Conservation (phyloP, 2,113 vertebrate species). For the Datnioides undecimradiatus region DNA sequence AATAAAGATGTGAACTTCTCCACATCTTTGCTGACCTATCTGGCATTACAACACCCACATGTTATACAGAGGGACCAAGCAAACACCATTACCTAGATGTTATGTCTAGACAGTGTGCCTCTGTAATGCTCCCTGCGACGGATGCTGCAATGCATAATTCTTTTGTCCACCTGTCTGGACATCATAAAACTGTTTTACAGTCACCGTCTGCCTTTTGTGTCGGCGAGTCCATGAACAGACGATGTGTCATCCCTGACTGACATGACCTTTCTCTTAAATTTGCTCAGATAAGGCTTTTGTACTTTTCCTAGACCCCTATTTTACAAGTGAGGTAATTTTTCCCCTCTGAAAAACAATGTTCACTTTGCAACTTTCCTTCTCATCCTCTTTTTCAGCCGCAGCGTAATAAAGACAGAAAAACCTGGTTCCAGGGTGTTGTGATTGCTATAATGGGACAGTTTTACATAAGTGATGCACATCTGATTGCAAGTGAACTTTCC, state of each 20-base stretch:
- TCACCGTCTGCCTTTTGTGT: not conserved
- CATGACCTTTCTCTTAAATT: constrained; percentile 9
- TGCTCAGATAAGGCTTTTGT: not conserved
- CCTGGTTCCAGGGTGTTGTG: not conserved
- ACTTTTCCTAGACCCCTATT: constrained; percentile 14
- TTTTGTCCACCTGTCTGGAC: not conserved
- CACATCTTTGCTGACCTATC: not conserved
- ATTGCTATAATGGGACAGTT: not conserved
- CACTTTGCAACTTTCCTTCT: not conserved
- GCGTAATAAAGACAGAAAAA: not conserved
- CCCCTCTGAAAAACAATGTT: not conserved
- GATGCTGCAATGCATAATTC: not conserved
- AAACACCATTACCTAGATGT: not conserved
- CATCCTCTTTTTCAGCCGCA: not conserved
- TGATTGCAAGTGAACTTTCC: not conserved
- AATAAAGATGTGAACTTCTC: not conserved
- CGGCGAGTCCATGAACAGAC: constrained; percentile 29
- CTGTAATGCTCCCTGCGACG: not conserved
- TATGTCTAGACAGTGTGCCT: constrained; percentile 4
- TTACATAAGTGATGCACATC: not conserved
- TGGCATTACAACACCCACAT: not conserved
- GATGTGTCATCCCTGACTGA: constrained; percentile 39
- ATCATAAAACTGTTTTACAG: constrained; percentile 29
- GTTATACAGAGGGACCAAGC: not conserved
- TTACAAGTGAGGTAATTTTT: not conserved